Base-by-base conservation (phyloP, 2,797 vertebrate genomes). In the Acanthurus lineatus region DNA sequence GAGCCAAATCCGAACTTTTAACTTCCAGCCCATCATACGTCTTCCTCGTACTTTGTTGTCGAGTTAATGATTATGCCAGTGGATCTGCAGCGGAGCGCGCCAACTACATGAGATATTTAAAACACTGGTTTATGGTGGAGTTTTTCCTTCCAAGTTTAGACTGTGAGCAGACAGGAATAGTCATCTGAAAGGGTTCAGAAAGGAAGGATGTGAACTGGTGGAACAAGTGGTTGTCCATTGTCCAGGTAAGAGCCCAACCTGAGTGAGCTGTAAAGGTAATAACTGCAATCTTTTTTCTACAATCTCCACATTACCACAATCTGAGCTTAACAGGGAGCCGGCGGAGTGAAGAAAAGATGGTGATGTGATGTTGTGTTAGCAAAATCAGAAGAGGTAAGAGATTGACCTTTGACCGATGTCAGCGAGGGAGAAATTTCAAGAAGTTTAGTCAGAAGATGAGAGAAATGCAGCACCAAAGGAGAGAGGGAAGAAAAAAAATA, bases 361-460 rank as follows among this genome's bases (percentile, higher is more conserved):
- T 28, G 32, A 19, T 7, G 12, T 25, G 25, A 48, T 38, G 47
- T 52, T 1, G 0, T 35, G 16, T 66, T 32, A 28, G 54, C 14
- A 51, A 69, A 56, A 10, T 20, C 54, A 66, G 14, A 19, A 14
- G 17, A 52, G 32, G 4, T 5, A 1, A 10, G 4, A 25, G 17
- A 73, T 9, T 28, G 56, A 70, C 44, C 45, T 54, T 32, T 20
- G 65, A 56, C 35, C 7, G 49, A 60, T 32, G 35, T 19, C 49
- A 53, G 64, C 25, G 25, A 35, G 45, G 4, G 60, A 73, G 45
- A 69, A 49, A 14, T 20, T 44, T 60, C 64, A 42, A 20, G 16
- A 61, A 42, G 42, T 69, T 48, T 9, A 60, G 60, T 8, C 6
- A 15, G 22, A 64, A 0, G 2, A 2, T 22, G n/a, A 6, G 52